These are phyloP conservation scores for Mus spretus DNA, from an alignment of 2,797 vertebrate species.

Conservation along the genomic window DNA sequence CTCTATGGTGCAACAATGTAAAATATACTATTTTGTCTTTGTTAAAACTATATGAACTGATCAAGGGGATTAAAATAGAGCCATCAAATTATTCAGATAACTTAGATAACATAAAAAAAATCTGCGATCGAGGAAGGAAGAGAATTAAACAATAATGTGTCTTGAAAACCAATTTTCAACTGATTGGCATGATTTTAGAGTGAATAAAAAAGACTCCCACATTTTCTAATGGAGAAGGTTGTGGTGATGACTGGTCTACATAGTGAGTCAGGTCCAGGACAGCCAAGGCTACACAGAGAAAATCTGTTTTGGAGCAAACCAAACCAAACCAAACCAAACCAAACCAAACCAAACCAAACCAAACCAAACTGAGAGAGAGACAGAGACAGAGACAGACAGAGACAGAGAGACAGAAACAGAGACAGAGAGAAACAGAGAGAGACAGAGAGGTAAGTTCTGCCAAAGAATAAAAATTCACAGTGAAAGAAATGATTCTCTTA, in stretches of 20 bases:
- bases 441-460: neutral
- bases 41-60: slow-evolving; percentile 5
- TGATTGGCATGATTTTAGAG: neutral
- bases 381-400: too few species aligned
- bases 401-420: too few species aligned
- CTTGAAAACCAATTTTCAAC: slow-evolving; percentile 21
- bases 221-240: neutral
- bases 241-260: neutral
- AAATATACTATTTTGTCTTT: slow-evolving; percentile 20
- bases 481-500: neutral
- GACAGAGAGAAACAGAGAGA: neutral
- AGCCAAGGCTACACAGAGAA: neutral
- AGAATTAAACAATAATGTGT: neutral
- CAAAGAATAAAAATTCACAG: slow-evolving; percentile 29
- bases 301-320: neutral
- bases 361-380: neutral
- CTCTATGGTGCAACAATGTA: neutral
- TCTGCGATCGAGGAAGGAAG: neutral
- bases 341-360: neutral
- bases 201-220: neutral
- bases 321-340: neutral
- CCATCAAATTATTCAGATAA: neutral
- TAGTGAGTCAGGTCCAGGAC: neutral
- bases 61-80: neutral
- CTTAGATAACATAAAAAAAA: neutral